phyloP scores from a whole-genome alignment of 2,888 invertebrate genomes.

The Biston stratarius region DNA sequence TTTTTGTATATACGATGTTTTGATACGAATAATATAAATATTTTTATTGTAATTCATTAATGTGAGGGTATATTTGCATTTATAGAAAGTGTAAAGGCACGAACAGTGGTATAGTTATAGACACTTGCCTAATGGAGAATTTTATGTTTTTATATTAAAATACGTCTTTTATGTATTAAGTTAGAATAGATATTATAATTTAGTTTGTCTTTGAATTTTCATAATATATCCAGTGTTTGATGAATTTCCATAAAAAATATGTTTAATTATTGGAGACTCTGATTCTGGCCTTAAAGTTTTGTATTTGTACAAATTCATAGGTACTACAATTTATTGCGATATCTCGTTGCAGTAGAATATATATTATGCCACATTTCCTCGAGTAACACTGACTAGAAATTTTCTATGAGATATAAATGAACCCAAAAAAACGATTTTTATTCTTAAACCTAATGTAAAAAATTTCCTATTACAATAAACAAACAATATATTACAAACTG shows the following conservation, averaged over 20 bases:
- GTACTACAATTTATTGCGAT: background rate
- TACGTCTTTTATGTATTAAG: background rate
- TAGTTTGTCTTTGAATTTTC: background rate
- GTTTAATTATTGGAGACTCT: background rate
- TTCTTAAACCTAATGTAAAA: no score
- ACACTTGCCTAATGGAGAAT: background rate
- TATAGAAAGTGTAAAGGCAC: background rate
- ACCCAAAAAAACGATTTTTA: no score
- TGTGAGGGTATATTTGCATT: conserved; percentile 18
- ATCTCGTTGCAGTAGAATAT: background rate
- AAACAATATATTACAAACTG: no score
- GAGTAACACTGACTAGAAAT: no score
- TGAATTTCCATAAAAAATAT: background rate
- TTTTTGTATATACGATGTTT: background rate
- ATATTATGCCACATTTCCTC: no score
- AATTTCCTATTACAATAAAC: no score
- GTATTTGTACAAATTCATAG: background rate
- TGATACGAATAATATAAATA: background rate
- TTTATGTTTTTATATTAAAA: background rate
- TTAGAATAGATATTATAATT: background rate
- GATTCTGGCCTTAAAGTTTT: background rate
- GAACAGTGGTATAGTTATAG: background rate
- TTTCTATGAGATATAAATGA: no score
- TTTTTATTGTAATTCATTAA: background rate
- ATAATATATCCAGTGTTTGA: background rate